A percentile compares a stretch with the other conserved stretches of the same genome.
phyloP scores from a whole-genome alignment of 2,888 invertebrate species.

The Isoperla grammatica region DNA sequence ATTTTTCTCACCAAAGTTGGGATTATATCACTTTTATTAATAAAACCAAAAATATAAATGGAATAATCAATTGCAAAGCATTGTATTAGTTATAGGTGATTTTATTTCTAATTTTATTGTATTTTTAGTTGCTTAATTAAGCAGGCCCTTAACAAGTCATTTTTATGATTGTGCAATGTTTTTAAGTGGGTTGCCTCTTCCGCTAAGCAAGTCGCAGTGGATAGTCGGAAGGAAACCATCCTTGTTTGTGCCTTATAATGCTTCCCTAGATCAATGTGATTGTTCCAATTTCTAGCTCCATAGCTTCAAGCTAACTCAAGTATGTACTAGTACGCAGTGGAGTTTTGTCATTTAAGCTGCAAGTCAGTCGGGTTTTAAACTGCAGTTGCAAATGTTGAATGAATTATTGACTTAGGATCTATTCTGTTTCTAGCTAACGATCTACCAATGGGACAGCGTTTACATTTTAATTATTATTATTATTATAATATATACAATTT shows the following conservation, averaged over 20 bases:
- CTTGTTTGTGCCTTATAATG: constrained; percentile 34
- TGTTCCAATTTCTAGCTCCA: constrained; percentile 28
- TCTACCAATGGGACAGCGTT: no score
- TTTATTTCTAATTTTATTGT: background rate
- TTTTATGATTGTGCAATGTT: constrained; percentile 17
- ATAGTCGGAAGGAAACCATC: constrained; percentile 30
- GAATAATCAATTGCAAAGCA: background rate
- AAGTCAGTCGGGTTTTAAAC: no score
- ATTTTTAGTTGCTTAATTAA: background rate
- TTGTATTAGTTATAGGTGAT: background rate
- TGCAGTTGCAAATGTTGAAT: no score
- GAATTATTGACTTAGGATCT: no score
- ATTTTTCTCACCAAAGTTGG: background rate
- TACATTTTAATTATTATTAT: no score
- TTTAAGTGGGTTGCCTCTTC: constrained; percentile 28
- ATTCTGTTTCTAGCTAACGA: no score
- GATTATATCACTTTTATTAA: background rate
- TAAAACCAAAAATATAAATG: constrained; percentile 3
- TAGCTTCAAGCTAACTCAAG: no score
- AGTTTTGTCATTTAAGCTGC: no score
- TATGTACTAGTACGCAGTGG: no score
- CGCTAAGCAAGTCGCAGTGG: constrained; percentile 16
- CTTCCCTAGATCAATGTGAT: constrained; percentile 31
- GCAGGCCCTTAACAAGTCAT: background rate
- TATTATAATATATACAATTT: no score